These are phyloP conservation scores for Metellina segmentata DNA, from an alignment of 2,888 invertebrate genomes.

Conservation along the genomic window DNA sequence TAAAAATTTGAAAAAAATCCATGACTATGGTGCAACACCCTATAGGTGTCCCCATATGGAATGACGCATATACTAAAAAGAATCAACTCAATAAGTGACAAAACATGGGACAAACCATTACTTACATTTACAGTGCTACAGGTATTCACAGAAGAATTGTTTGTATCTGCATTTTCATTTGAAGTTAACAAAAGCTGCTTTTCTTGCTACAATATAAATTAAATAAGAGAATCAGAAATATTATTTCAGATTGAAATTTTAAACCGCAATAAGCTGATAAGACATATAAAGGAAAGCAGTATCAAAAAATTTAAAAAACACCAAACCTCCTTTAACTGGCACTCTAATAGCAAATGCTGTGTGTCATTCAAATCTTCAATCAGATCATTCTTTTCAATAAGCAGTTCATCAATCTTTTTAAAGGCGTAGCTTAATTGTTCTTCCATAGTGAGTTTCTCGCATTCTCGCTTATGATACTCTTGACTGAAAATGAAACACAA, in stretches of 20 bases:
- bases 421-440: conserved; percentile 51
- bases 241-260: not conserved
- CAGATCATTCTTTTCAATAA: conserved; percentile 52
- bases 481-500: conserved; percentile 18
- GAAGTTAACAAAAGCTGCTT: conserved; percentile 16
- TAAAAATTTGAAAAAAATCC: too few species aligned
- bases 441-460: conserved; percentile 30
- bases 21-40: too few species aligned
- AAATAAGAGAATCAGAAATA: not conserved
- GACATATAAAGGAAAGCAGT: not conserved
- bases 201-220: conserved; percentile 10
- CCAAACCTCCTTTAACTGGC: conserved; percentile 79
- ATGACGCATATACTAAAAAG: not conserved
- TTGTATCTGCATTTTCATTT: not conserved
- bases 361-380: conserved; percentile 76
- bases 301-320: not conserved
- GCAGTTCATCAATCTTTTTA: conserved; percentile 53
- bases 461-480: conserved; percentile 48
- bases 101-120: not conserved
- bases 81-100: not conserved
- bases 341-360: conserved; percentile 82
- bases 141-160: not conserved
- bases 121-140: conserved; percentile 18
- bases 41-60: too few species aligned
- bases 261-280: not conserved